These are phyloP conservation scores for Parnassius glacialis DNA, from an alignment of 2,888 invertebrate species.

Conservation along the genomic window DNA sequence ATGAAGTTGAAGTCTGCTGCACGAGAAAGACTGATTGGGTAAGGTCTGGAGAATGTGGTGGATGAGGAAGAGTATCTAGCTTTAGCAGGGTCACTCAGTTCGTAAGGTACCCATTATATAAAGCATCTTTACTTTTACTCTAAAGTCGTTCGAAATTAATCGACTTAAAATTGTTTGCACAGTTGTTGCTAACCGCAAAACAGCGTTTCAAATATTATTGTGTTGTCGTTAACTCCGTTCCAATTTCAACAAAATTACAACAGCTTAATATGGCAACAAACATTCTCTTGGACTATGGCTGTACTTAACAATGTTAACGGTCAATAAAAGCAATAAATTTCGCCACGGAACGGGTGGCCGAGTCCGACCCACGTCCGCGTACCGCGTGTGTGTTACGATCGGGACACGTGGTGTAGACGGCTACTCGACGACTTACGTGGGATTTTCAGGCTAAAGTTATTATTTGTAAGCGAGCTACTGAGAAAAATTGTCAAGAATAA, in stretches of 20 bases:
- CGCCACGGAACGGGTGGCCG: slow-evolving; percentile 27
- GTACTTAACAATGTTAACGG: slow-evolving; percentile 45
- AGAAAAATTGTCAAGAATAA: slow-evolving; percentile 7
- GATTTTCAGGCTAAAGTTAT: slow-evolving; percentile 46
- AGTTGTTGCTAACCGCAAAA: not conserved
- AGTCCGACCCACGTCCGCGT: slow-evolving; percentile 22
- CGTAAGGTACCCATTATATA: no score
- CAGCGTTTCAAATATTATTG: slow-evolving; percentile 5
- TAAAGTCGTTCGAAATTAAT: no score
- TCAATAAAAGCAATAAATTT: slow-evolving; percentile 49
- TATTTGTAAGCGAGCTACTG: slow-evolving; percentile 27
- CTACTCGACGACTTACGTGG: slow-evolving; percentile 31
- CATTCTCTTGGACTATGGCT: slow-evolving; percentile 30
- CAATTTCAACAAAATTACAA: slow-evolving; percentile 42
- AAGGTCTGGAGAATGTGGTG: no score
- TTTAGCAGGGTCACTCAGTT: no score
- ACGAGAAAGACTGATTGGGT: no score
- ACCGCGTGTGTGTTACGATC: slow-evolving; percentile 32
- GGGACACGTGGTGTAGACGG: slow-evolving; percentile 35
- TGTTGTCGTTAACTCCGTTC: slow-evolving; percentile 33
- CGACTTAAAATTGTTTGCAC: no score
- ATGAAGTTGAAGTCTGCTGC: no score
- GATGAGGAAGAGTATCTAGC: no score
- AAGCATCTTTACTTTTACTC: no score
- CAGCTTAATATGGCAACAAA: slow-evolving; percentile 41